Percentiles rank a stretch among this genome's conserved stretches.
These are phyloP conservation scores for Polyodon spathula DNA, from an alignment of 2,113 vertebrate genomes.

Conservation along the genomic window DNA sequence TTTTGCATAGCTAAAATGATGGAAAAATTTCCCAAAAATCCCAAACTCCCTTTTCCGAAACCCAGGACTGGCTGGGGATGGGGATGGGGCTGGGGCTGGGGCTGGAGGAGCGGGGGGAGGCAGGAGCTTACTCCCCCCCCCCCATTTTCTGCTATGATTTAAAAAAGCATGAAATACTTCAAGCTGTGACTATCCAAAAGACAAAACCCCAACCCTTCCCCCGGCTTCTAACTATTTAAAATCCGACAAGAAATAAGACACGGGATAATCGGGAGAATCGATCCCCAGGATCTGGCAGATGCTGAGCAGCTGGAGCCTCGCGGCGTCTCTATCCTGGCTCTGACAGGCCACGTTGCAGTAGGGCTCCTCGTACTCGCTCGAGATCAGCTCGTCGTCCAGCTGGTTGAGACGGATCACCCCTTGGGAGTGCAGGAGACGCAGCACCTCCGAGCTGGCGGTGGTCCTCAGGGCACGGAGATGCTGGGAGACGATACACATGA, in stretches of 20 bases:
- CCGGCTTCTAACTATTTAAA: too few relatives aligned
- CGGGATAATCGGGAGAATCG: slow-evolving; percentile 53
- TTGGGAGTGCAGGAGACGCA: slow-evolving; percentile 43
- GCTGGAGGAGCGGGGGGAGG: too few relatives aligned
- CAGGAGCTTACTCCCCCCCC: too few relatives aligned
- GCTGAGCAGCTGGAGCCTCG: slow-evolving; percentile 51
- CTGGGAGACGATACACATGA: slow-evolving; percentile 62
- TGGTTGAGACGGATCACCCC: slow-evolving; percentile 55
- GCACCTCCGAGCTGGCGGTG: slow-evolving; percentile 32
- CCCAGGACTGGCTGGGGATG: too few relatives aligned
- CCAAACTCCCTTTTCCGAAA: too few relatives aligned
- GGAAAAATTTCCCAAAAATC: too few relatives aligned
- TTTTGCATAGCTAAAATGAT: too few relatives aligned
- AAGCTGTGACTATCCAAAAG: too few relatives aligned
- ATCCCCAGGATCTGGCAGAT: slow-evolving; percentile 64
- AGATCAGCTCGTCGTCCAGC: slow-evolving; percentile 48
- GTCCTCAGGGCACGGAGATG: slow-evolving; percentile 42
- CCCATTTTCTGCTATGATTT: too few relatives aligned
- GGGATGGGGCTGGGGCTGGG: too few relatives aligned
- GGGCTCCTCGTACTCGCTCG: slow-evolving; percentile 57
- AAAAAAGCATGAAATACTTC: too few relatives aligned
- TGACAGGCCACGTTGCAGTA: slow-evolving; percentile 56
- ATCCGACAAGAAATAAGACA: slow-evolving; percentile 58
- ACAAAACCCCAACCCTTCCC: too few relatives aligned
- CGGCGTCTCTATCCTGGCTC: slow-evolving; percentile 31